phyloP scores from a whole-genome alignment of 2,888 invertebrate species.

The Macrostomum cliftonense region DNA sequence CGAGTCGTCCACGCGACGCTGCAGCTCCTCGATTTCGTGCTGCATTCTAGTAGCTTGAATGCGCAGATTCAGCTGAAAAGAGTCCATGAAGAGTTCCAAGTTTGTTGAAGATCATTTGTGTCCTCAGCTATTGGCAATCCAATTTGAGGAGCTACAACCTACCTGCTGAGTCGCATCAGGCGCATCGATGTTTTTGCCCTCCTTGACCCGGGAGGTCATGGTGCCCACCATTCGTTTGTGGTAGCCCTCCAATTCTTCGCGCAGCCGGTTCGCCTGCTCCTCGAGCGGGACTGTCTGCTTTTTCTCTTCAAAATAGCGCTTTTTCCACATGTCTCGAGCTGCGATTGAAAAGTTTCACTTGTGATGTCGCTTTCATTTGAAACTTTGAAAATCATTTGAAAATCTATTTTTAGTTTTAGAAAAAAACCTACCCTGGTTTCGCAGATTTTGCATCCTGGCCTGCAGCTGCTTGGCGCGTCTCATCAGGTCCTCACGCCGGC shows the following conservation, averaged over 20 bases:
- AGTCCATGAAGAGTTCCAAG: too few relatives aligned
- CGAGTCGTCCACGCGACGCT: constrained; percentile 39
- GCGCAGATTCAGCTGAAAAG: constrained; percentile 29
- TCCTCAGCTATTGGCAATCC: too few relatives aligned
- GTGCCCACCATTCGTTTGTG: constrained; percentile 32
- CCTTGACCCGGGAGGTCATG: constrained; percentile 27
- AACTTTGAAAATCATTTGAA: too few relatives aligned
- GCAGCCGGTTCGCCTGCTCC: constrained; percentile 29
- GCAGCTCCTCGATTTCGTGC: constrained; percentile 41
- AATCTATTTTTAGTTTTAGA: too few relatives aligned
- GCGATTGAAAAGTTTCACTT: constrained; percentile 5
- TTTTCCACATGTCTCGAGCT: constrained; percentile 39
- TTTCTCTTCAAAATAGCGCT: constrained; percentile 37
- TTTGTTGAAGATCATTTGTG: too few relatives aligned
- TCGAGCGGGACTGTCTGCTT: constrained; percentile 35
- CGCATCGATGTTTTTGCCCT: constrained; percentile 6
- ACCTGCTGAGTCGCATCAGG: too few relatives aligned
- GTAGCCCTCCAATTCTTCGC: constrained; percentile 30
- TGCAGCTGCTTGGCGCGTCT: constrained; percentile 32
- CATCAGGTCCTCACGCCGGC: constrained; percentile 31
- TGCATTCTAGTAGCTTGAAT: constrained; percentile 38
- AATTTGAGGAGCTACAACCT: too few relatives aligned
- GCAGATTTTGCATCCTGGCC: constrained; percentile 26
- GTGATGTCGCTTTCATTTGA: too few relatives aligned
- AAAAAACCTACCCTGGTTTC: constrained; percentile 26